A percentile compares a stretch with the other conserved stretches of the same genome.
Evolutionary conservation across 2,797 vertebrate species (phyloP).

Genomic region (Lutjanus argentimaculatus): DNA sequence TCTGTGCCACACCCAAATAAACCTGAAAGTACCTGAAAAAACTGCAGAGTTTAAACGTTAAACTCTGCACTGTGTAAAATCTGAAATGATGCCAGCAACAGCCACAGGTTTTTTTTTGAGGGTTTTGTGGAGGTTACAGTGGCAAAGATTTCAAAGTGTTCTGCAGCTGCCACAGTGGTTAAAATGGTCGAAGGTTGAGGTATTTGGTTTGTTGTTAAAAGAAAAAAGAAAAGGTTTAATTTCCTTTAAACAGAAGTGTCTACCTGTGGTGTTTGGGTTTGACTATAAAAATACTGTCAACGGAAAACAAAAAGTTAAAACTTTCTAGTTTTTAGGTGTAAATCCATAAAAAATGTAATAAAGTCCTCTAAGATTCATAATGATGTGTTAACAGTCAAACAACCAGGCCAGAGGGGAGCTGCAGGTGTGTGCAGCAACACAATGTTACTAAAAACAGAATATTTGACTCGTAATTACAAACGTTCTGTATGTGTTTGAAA

Average conservation of each 20-base stretch:
- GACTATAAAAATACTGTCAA: not conserved
- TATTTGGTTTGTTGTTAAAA: not conserved
- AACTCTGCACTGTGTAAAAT: not conserved
- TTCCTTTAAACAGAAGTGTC: not conserved
- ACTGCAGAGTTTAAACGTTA: not conserved
- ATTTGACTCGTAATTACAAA: no score
- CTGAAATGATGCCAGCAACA: not conserved
- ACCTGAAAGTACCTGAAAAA: not conserved
- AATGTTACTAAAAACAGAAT: not conserved
- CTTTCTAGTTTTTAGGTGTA: not conserved
- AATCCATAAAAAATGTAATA: not conserved
- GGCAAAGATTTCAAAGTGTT: no score
- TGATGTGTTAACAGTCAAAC: not conserved
- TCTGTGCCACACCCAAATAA: not conserved
- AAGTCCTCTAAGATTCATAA: not conserved
- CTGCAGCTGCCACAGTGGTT: not conserved
- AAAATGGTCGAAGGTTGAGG: not conserved
- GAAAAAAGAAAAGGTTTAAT: not conserved
- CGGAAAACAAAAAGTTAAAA: not conserved
- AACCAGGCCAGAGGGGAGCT: not conserved
- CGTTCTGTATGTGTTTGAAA: not conserved
- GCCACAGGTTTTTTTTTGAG: no score
- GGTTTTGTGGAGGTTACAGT: not conserved
- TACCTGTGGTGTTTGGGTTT: not conserved
- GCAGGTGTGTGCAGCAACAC: slow-evolving; percentile 4